Percentiles rank a stretch among this genome's conserved stretches.
Conservation (phyloP, 2,797 vertebrate genomes). For the Acanthurus lineatus region DNA sequence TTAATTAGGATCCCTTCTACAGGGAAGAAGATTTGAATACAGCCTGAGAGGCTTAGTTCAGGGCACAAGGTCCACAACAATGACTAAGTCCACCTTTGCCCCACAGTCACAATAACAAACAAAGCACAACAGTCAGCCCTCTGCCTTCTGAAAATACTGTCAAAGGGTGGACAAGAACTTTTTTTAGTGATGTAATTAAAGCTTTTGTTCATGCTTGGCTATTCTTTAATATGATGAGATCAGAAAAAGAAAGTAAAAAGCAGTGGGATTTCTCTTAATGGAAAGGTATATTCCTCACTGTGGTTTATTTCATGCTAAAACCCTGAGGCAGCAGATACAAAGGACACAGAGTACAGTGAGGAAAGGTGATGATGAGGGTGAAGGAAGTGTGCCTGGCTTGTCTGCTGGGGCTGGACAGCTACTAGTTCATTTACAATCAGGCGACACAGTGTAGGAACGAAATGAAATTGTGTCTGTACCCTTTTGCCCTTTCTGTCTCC, state of each 20-base stretch:
- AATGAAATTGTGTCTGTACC: conserved; percentile 39
- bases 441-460: conserved; percentile 33
- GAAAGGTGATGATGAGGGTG: conserved; percentile 49
- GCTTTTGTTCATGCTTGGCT: neutral
- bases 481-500: conserved; percentile 43
- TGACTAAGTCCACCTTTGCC: conserved; percentile 23
- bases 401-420: conserved; percentile 49
- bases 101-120: conserved; percentile 31
- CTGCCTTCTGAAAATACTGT: neutral
- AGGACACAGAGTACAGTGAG: conserved; percentile 59
- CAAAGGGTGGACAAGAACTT: neutral
- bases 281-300: conserved; percentile 15
- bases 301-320: conserved; percentile 46
- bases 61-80: neutral
- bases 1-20: too few species aligned
- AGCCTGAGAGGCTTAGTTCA: conserved; percentile 11
- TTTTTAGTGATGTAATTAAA: neutral
- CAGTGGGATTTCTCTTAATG: neutral
- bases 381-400: conserved; percentile 49
- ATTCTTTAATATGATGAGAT: neutral
- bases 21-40: neutral
- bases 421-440: conserved; percentile 58
- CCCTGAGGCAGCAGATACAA: conserved; percentile 73
- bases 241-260: neutral
- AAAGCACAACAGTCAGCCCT: conserved; percentile 34